Evolutionary conservation across 2,888 invertebrate genomes (phyloP).

Genomic region (Carcina quercana): DNA sequence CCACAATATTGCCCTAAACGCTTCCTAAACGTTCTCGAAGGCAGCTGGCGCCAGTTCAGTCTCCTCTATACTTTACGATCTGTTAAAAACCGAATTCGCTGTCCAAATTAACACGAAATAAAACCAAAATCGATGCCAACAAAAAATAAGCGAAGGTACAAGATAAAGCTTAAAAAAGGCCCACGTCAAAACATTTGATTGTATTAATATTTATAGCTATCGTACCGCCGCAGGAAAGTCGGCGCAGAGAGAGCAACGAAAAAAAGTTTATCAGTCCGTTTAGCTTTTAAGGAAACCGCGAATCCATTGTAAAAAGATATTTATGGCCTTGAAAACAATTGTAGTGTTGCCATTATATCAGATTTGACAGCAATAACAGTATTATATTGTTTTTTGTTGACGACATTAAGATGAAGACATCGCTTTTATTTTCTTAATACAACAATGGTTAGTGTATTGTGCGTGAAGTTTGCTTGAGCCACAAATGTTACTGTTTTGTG

Average conservation of each 20-base stretch:
- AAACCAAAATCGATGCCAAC: constrained; percentile 64
- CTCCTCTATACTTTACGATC: constrained; percentile 66
- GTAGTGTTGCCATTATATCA: constrained; percentile 69
- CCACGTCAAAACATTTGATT: constrained; percentile 75
- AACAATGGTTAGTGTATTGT: constrained; percentile 41
- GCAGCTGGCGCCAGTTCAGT: constrained; percentile 57
- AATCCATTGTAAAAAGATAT: constrained; percentile 70
- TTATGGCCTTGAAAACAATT: constrained; percentile 71
- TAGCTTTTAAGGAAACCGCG: constrained; percentile 73
- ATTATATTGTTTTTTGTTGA: constrained; percentile 55
- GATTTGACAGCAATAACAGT: constrained; percentile 69
- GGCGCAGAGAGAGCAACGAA: constrained; percentile 46
- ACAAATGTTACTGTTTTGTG: constrained; percentile 27
- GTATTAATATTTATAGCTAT: constrained; percentile 73
- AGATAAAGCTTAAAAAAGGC: constrained; percentile 72
- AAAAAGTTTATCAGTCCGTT: constrained; percentile 72
- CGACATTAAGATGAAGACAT: constrained; percentile 52
- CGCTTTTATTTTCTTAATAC: constrained; percentile 35
- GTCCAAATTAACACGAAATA: constrained; percentile 75
- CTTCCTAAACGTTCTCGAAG: constrained; percentile 24
- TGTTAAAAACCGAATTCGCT: constrained; percentile 74
- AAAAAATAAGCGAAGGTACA: constrained; percentile 69
- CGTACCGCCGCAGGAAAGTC: constrained; percentile 67
- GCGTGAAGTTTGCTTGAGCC: constrained; percentile 30
- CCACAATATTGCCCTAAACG: constrained; percentile 20